Conservation (phyloP, 2,113 vertebrate species). For the Ranitomeya imitator region DNA sequence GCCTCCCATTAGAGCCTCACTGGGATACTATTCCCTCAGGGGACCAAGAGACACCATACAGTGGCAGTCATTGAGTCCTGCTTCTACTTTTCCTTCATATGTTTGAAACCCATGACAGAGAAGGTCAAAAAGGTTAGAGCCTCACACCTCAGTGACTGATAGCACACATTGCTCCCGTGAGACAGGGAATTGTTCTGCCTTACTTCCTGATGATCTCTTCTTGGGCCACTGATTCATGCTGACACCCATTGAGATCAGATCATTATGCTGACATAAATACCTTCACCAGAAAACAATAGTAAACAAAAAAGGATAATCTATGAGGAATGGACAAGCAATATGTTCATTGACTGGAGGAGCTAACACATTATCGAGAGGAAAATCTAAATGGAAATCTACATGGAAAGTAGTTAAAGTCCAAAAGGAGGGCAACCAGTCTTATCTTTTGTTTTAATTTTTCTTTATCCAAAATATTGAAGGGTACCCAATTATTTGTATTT, state of each 20-base stretch:
- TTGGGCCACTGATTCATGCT: conserved; percentile 52
- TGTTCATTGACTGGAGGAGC: background rate
- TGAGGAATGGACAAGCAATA: background rate
- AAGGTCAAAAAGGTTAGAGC: conserved; percentile 44
- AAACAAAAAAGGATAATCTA: conserved; percentile 26
- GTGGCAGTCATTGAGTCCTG: conserved; percentile 24
- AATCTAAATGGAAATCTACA: background rate
- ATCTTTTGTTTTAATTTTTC: no score
- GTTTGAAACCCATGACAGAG: conserved; percentile 42
- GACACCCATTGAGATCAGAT: conserved; percentile 46
- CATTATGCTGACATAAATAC: conserved; percentile 47
- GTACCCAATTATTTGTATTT: background rate
- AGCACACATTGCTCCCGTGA: conserved; percentile 43
- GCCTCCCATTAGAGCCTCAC: conserved; percentile 49
- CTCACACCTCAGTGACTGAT: conserved; percentile 51
- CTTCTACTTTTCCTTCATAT: conserved; percentile 41
- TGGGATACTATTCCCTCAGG: conserved; percentile 47
- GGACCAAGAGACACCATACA: conserved; percentile 52
- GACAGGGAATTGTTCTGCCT: conserved; percentile 46
- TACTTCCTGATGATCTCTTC: conserved; percentile 42
- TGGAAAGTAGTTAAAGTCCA: conserved; percentile 5
- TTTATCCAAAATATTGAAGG: background rate
- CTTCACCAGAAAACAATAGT: conserved; percentile 29
- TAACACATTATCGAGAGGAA: background rate
- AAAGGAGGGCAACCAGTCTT: no score